These are phyloP conservation scores for Crossoptilon crossoptilon DNA, from an alignment of 2,797 vertebrate species.

Conservation along the genomic window DNA sequence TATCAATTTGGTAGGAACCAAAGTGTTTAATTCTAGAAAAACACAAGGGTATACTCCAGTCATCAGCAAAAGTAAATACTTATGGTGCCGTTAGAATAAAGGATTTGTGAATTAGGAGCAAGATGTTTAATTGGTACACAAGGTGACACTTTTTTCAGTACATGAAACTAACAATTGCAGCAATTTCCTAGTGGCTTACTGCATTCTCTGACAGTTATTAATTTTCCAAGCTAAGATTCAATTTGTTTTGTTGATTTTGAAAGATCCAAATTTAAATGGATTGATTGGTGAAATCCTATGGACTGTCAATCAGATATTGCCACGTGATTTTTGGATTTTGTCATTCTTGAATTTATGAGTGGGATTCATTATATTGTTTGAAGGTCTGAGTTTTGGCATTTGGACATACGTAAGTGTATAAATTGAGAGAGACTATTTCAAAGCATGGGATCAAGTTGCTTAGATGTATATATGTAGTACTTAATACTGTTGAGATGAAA, in stretches of 20 bases:
- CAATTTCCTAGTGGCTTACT: neutral
- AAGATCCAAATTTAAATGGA: neutral
- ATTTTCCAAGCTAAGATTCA: neutral
- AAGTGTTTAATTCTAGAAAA: neutral
- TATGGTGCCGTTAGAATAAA: neutral
- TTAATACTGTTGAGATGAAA: slow-evolving; percentile 25
- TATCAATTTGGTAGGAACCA: neutral
- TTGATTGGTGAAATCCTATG: neutral
- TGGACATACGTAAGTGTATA: neutral
- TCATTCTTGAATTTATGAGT: neutral
- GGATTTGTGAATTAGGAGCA: neutral
- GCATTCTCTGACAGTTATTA: neutral
- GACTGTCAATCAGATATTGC: neutral
- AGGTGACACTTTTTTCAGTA: neutral
- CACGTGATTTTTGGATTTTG: neutral
- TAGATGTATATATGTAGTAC: slow-evolving; percentile 1
- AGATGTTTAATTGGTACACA: neutral
- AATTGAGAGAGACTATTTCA: neutral
- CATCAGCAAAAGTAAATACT: neutral
- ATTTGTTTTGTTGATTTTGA: neutral
- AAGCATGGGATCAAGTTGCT: slow-evolving; percentile 8
- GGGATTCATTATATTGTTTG: neutral
- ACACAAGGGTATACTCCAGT: neutral
- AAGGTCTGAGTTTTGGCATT: neutral
- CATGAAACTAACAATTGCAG: neutral